Evolutionary conservation across 2,113 vertebrate species (phyloP), one percentile per base, ranked within the genome.

Genomic region (Sinocyclocheilus rhinocerous): DNA sequence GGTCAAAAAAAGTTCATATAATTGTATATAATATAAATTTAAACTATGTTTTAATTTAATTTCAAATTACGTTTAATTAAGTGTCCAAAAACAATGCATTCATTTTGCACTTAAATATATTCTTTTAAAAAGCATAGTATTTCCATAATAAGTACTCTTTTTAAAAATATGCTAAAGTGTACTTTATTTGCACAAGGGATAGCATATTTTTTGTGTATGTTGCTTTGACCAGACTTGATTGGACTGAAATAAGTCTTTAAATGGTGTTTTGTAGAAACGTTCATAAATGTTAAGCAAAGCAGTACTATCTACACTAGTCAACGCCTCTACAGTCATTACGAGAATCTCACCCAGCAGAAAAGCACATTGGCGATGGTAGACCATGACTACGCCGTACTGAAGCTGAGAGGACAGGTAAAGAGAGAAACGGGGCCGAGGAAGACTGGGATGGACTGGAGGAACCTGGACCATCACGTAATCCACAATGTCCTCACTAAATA

Each of bases 331-430:
- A 10, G 13, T 48, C 9, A 76, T 61, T 12, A 75, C 2, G 8
- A 76, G 72, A 42, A 75, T 22, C 95, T 93, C 91, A 97, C 96
- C 96, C 2, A 96, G 90, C 16, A 97, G 92, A 65, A 96, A 92
- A 89, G 92, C 93, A 92, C 96, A 97, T 86, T 97, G 96, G 8
- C 91, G 93, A 85, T 88, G 94, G 88, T 95, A 97, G 59, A 97
- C 95, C 0, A 95, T 91, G 39, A 97, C 90, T 70, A 96, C 94
- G 0, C 96, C 96, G 0, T 95, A 96, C 91, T 96, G 95, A 76
- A 97, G 94, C 92, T 96, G 96, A 5, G 95, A 95, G 0, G 96
- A 96, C 79, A 97, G 94, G 80, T 97, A 97, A 36, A 97, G 95
- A 7, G 96, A 96, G 91, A 97, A 96, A 15, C 95, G 95, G 22